Base-by-base conservation (phyloP, 2,888 invertebrate species). In the Phengaris alcon region DNA sequence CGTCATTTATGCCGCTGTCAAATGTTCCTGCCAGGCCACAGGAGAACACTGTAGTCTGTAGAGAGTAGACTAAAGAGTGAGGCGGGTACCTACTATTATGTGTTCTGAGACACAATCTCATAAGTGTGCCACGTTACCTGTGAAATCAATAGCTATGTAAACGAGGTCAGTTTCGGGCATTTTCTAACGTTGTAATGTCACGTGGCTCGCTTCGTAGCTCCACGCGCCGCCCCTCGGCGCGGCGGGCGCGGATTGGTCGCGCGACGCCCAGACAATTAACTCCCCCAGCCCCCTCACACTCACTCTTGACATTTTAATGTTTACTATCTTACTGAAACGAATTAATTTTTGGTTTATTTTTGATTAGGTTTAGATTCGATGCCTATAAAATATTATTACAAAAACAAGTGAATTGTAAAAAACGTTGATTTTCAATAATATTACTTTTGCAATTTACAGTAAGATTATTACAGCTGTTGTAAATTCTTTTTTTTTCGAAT, bases 291-390 rank as follows among this genome's bases (percentile, higher is more conserved):
- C 87, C 84, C 88, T 84, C 86, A 79, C 83, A 82, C 88, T 84
- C 79, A 84, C 84, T 84, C 90, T 91, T 93, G 93, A 93, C 93
- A 89, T 92, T 90, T 89, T 90, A 90, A 91, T 90, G 90, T 91
- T 91, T 89, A 85, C 87, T 80, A 81, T 85, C 82, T 84, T 83
- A 84, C 84, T 80, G 79, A 79, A 78, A 78, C 79, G 74, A 76
- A 51, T 70, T 70, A 51, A 35, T 64, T 59, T 64, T 35, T 12
- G 64, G 10, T 64, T 35, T 13, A 64, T 44, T 64, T 64, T 64
- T 64, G 35, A 64, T 64, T 64, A 13, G 64, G 64, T 64, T 64
- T 12, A 6, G 35, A 64, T 64, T 15, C 5, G 22, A 5, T 57
- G n/a, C 1, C 15, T 9, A 4, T 8, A 3, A 4, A 15, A 15